Evolutionary conservation across 2,113 vertebrate species (phyloP).

Genomic region (Speoplatyrhinus poulsoni): DNA sequence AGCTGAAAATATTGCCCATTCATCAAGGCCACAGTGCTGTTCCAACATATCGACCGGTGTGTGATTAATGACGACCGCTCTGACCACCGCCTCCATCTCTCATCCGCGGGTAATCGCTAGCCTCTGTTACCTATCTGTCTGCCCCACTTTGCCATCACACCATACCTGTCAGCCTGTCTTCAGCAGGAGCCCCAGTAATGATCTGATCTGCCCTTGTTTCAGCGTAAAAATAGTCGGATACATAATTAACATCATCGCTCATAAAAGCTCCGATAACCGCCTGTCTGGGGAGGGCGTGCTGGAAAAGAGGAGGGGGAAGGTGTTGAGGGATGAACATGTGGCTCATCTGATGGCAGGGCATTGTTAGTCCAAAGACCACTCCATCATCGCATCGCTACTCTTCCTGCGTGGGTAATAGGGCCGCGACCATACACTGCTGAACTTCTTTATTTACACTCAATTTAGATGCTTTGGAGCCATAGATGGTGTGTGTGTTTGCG

Average conservation of each 20-base stretch:
- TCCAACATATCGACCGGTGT: constrained; percentile 57
- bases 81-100: constrained; percentile 59
- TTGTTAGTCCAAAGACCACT: constrained; percentile 64
- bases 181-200: constrained; percentile 56
- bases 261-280: constrained; percentile 68
- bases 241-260: constrained; percentile 77
- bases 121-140: constrained; percentile 39
- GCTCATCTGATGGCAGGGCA: constrained; percentile 55
- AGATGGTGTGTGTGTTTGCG: constrained; percentile 8
- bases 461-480: constrained; percentile 48
- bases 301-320: neutral
- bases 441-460: constrained; percentile 60
- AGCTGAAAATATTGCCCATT: constrained; percentile 35
- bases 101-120: constrained; percentile 61
- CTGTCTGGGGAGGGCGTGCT: constrained; percentile 36
- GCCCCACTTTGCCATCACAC: neutral
- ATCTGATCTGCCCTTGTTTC: constrained; percentile 68
- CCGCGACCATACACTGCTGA: constrained; percentile 50
- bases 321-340: constrained; percentile 55
- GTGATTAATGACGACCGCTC: constrained; percentile 65
- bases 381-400: constrained; percentile 63
- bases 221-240: constrained; percentile 71
- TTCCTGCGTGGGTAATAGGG: constrained; percentile 60
- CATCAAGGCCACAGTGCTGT: constrained; percentile 34
- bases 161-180: constrained; percentile 51